Evolutionary conservation across 2,888 invertebrate genomes (phyloP).

Genomic region (Thelaira solivaga): DNA sequence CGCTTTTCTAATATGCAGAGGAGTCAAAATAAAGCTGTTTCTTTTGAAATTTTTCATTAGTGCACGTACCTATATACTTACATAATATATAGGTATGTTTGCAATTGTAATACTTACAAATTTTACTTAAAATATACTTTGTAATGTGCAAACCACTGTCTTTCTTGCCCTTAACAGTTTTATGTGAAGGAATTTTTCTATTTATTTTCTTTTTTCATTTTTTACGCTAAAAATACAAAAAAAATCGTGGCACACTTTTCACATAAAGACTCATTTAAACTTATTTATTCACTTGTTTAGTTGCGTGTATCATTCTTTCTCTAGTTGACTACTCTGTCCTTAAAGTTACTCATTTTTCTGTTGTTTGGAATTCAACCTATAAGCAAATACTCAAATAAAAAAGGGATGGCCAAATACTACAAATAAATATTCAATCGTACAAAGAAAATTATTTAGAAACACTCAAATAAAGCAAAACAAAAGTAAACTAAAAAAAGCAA

Average conservation of each 20-base stretch:
- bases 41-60: too few relatives aligned
- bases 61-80: too few relatives aligned
- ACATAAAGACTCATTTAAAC: constrained; percentile 18
- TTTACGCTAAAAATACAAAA: constrained; percentile 3
- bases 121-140: too few relatives aligned
- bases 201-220: constrained; percentile 25
- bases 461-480: constrained; percentile 12
- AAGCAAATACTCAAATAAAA: constrained; percentile 49
- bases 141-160: not conserved
- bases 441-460: not conserved
- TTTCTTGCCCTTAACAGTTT: not conserved
- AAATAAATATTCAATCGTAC: constrained; percentile 50
- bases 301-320: not conserved
- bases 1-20: too few relatives aligned
- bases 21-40: too few relatives aligned
- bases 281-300: constrained; percentile 24
- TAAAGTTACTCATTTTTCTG: constrained; percentile 51
- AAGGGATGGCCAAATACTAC: constrained; percentile 46
- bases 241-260: constrained; percentile 47
- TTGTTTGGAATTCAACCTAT: constrained; percentile 35
- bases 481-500: constrained; percentile 45
- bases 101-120: too few relatives aligned
- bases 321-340: constrained; percentile 41
- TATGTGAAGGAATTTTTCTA: constrained; percentile 36
- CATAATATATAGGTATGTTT: too few relatives aligned